phyloP scores from a whole-genome alignment of 2,113 vertebrate species.

The mouse (Mus musculus) region DNA sequence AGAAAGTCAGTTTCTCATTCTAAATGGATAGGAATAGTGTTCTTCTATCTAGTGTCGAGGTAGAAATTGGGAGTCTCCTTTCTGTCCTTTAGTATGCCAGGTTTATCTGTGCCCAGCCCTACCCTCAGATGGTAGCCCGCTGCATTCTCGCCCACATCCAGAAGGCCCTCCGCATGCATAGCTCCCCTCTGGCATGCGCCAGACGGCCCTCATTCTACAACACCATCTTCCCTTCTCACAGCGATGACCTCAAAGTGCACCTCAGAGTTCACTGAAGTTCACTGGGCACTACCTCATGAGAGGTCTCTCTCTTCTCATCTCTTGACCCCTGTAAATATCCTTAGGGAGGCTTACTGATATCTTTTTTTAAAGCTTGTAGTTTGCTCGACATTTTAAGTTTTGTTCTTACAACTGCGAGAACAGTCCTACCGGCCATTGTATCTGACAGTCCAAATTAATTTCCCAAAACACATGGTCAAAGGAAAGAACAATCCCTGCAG shows the following conservation, averaged over 20 bases:
- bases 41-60: neutral
- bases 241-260: neutral
- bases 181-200: neutral
- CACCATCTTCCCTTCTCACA: neutral
- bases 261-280: neutral
- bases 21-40: neutral
- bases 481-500: neutral
- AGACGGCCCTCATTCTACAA: no score
- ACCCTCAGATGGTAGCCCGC: neutral
- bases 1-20: conserved; percentile 32
- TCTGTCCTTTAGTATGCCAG: neutral
- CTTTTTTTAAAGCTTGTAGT: neutral
- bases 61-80: neutral
- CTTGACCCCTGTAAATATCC: neutral
- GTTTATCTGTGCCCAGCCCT: neutral
- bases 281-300: neutral
- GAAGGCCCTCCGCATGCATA: neutral
- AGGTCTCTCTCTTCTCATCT: neutral
- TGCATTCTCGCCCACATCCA: neutral
- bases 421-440: neutral
- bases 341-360: neutral
- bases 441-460: neutral
- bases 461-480: neutral
- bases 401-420: neutral
- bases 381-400: neutral